Evolutionary conservation across 2,888 invertebrate genomes (phyloP).

Genomic region (Drosophila pegasa): DNA sequence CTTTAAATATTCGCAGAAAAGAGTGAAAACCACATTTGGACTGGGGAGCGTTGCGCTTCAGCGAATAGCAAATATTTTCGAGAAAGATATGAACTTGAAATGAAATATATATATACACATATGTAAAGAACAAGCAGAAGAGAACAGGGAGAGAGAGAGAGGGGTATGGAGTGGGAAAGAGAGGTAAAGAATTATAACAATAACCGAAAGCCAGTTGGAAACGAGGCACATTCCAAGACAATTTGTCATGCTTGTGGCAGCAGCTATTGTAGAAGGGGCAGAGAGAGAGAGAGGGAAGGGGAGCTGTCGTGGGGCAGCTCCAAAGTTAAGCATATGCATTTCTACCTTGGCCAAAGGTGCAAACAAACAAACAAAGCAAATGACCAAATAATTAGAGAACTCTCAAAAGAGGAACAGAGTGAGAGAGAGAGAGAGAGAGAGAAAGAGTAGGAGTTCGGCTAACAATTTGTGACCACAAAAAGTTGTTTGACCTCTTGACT

Average conservation of each 20-base stretch:
- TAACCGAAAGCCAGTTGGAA: slow-evolving; percentile 32
- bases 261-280: slow-evolving; percentile 3
- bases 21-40: slow-evolving; percentile 34
- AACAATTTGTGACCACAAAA: slow-evolving; percentile 57
- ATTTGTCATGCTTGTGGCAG: slow-evolving; percentile 66
- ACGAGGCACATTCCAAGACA: slow-evolving; percentile 59
- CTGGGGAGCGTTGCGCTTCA: slow-evolving; percentile 44
- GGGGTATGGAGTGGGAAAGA: background rate
- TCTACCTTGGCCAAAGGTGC: slow-evolving; percentile 39
- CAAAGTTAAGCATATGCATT: slow-evolving; percentile 43
- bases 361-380: slow-evolving; percentile 58
- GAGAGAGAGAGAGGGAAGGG: background rate
- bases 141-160: background rate
- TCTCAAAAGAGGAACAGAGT: background rate
- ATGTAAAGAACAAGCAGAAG: slow-evolving; percentile 15
- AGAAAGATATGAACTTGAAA: slow-evolving; percentile 35
- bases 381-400: slow-evolving; percentile 64
- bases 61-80: slow-evolving; percentile 60
- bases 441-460: background rate
- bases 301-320: background rate
- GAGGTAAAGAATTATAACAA: slow-evolving; percentile 15
- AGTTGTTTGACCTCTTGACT: slow-evolving; percentile 77
- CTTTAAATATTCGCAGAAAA: slow-evolving; percentile 53
- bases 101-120: background rate
- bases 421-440: background rate